Base-by-base conservation (phyloP, 2,888 invertebrate species). In the Latrodectus elegans region DNA sequence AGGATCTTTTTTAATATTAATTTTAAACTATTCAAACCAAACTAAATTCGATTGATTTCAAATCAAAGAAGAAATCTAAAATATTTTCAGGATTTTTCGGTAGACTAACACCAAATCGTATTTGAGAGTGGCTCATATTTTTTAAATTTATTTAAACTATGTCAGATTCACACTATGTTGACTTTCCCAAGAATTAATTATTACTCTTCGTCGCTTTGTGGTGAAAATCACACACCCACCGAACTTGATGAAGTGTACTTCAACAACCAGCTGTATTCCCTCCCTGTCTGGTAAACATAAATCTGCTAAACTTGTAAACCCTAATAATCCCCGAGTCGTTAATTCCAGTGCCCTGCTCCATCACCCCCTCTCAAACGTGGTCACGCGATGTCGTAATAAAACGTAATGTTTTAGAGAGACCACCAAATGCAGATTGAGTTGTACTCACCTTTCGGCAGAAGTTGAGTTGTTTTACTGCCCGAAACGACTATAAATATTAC, bases 251-350 rank as follows among this genome's bases (percentile, higher is more conserved):
- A 55, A 55, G 55, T 55, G 15, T 6, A 15, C 55, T 15, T 55
- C 11, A 55, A 55, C 55, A 15, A 55, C 51, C 1, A 52, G 17
- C 26, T 75, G 38, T 65, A 49, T 67, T 67, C 76, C 15, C 22
- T 51, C 17, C 9, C 68, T 10, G 49, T 17, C 4, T 49, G 11
- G 67, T 17, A 17, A 49, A 22, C 26, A 67, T 74, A 82, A 74
- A 74, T 82, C 82, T 68, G 12, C 22, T 12, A 8, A 26, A 75
- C 82, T 74, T 68, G 74, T 68, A 82, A 82, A 74, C 75, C 74
- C 73, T 75, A 82, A 82, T 82, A 82, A 82, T 75, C 82, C 68
- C 52, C 17, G 52, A 14, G 17, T 60, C 82, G 70, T 82, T 82
- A 75, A 82, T 82, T 79, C 71, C 70, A 38, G 12, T 55, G 55